These are phyloP conservation scores for Meandrusa payeni DNA, from an alignment of 2,888 invertebrate species.

Conservation along the genomic window DNA sequence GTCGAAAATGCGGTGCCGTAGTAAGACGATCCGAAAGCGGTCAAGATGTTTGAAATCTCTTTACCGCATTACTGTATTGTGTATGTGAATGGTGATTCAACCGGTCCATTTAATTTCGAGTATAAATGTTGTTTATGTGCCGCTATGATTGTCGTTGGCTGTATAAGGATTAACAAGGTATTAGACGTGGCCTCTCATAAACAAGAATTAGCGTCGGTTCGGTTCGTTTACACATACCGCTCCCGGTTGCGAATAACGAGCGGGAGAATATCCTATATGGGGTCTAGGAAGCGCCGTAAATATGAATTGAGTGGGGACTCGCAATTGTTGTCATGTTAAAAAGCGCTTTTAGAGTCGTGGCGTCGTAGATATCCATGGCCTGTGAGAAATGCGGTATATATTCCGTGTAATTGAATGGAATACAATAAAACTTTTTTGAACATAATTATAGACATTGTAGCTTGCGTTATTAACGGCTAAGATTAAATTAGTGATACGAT, in stretches of 20 bases:
- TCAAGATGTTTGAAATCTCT: slow-evolving; percentile 34
- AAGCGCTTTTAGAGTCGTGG: too few relatives aligned
- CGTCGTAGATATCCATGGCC: too few relatives aligned
- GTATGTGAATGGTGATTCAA: slow-evolving; percentile 10
- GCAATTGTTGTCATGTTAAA: slow-evolving; percentile 58
- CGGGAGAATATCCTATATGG: slow-evolving; percentile 59
- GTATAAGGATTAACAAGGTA: slow-evolving; percentile 54
- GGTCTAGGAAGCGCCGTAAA: slow-evolving; percentile 65
- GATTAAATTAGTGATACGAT: slow-evolving; percentile 5
- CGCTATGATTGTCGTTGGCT: slow-evolving; percentile 60
- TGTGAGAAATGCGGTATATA: too few relatives aligned
- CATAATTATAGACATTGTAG: slow-evolving; percentile 1
- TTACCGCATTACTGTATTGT: slow-evolving; percentile 21
- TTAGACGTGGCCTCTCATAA: slow-evolving; percentile 65
- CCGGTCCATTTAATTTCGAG: slow-evolving; percentile 37
- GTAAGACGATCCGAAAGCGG: slow-evolving; percentile 38
- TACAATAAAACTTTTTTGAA: too few relatives aligned
- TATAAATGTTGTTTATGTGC: slow-evolving; percentile 29
- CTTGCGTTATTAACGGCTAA: not conserved
- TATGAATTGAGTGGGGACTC: slow-evolving; percentile 52
- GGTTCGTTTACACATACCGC: slow-evolving; percentile 77
- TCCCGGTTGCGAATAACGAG: slow-evolving; percentile 67
- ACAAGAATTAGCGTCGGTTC: slow-evolving; percentile 76
- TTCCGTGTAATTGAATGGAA: too few relatives aligned
- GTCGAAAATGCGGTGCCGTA: slow-evolving; percentile 29